These are phyloP conservation scores for Pelobates fuscus DNA, from an alignment of 2,113 vertebrate species.

Conservation along the genomic window DNA sequence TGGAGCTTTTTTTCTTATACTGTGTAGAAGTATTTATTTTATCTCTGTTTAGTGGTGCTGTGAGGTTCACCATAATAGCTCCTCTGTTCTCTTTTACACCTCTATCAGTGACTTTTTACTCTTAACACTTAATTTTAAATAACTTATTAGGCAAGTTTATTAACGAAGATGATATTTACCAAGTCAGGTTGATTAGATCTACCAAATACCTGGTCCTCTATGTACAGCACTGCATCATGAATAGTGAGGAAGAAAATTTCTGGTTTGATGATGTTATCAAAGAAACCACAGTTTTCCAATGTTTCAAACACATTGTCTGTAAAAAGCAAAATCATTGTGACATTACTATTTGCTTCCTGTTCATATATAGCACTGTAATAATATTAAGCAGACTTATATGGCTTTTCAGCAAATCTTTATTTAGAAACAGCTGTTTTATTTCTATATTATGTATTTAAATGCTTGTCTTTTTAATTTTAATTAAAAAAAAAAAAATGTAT, in stretches of 20 bases:
- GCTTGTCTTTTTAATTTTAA: too few species aligned
- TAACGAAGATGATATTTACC: too few species aligned
- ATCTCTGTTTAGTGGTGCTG: too few species aligned
- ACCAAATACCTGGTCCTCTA: constrained; percentile 62
- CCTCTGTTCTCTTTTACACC: too few species aligned
- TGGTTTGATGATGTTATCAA: constrained; percentile 74
- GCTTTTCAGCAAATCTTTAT: neutral
- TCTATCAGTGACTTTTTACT: too few species aligned
- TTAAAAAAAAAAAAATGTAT: too few species aligned
- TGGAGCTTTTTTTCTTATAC: too few species aligned
- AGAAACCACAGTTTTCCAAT: constrained; percentile 77
- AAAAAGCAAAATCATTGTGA: constrained; percentile 19
- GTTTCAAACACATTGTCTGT: constrained; percentile 75
- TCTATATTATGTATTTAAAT: neutral
- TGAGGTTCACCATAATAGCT: too few species aligned
- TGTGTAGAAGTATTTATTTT: too few species aligned
- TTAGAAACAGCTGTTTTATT: neutral
- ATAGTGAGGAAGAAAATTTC: constrained; percentile 79
- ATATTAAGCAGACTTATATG: neutral
- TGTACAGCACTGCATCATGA: constrained; percentile 78
- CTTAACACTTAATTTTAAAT: too few species aligned
- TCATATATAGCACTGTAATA: neutral
- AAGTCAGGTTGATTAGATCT: too few species aligned
- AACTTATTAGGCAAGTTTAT: too few species aligned
- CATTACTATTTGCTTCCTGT: neutral